Evolutionary conservation across 2,797 vertebrate species (phyloP).

Genomic region (Champsocephalus gunnari): DNA sequence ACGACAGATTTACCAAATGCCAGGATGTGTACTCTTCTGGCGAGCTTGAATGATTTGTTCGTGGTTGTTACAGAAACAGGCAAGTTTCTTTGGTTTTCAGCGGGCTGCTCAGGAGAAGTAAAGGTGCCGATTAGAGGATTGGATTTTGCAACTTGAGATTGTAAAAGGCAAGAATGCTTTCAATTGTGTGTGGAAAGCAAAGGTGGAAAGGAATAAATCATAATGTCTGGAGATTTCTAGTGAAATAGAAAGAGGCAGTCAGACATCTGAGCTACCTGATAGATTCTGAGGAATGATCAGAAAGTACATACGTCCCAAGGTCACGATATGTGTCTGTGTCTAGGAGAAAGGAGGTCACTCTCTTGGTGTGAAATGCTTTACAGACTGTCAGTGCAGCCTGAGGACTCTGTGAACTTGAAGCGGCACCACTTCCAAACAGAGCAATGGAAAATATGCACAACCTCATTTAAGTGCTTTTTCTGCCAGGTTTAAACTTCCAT

Average conservation of each 20-base stretch:
- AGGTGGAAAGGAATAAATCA: constrained; percentile 6
- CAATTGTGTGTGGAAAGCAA: not conserved
- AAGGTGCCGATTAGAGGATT: not conserved
- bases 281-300: not conserved
- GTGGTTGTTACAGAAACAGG: constrained; percentile 8
- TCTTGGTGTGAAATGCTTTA: not conserved
- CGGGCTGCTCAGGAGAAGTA: not conserved
- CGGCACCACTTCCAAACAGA: constrained; percentile 48
- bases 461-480: constrained; percentile 58
- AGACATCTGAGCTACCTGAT: constrained; percentile 15
- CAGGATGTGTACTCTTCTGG: not conserved
- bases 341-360: constrained; percentile 8
- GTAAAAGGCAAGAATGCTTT: constrained; percentile 8
- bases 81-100: not conserved
- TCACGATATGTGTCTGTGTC: constrained; percentile 27
- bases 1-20: constrained; percentile 26
- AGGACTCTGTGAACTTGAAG: constrained; percentile 37
- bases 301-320: constrained; percentile 16
- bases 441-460: constrained; percentile 71
- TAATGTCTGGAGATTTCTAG: constrained; percentile 5
- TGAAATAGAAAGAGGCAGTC: constrained; percentile 1
- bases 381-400: constrained; percentile 7
- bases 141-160: not conserved
- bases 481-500: constrained; percentile 57
- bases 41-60: constrained; percentile 14